A percentile compares a stretch with the other conserved stretches of the same genome.
Conservation (phyloP, 30 jellyfish, hydroid and myxozoan genomes). For the Hydractinia echinata region DNA sequence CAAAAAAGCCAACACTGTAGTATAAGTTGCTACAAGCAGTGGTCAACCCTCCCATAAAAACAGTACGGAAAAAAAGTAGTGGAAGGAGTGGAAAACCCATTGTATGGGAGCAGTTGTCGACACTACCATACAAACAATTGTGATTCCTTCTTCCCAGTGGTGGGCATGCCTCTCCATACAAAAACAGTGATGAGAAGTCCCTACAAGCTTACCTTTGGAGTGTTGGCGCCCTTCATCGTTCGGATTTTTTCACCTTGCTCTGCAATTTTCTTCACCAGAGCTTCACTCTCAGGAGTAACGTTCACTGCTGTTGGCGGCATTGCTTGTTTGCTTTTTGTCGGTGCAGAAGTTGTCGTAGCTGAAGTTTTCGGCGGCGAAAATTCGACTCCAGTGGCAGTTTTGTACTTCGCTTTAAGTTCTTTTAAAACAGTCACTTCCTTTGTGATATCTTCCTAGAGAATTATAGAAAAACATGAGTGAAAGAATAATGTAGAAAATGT, state of each 20-base stretch:
- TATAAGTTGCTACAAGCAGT: too few relatives aligned
- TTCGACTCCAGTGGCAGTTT: constrained; percentile 60
- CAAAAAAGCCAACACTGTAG: too few relatives aligned
- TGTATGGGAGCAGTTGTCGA: too few relatives aligned
- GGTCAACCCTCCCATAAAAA: too few relatives aligned
- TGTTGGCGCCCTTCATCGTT: constrained; percentile 49
- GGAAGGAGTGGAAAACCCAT: too few relatives aligned
- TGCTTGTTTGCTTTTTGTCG: constrained; percentile 8
- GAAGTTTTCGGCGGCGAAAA: constrained; percentile 40
- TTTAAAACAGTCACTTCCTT: constrained; percentile 52
- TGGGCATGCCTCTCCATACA: too few relatives aligned
- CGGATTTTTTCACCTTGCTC: constrained; percentile 88
- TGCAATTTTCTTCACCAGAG: constrained; percentile 39
- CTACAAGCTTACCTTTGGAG: constrained; percentile 48
- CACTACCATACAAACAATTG: too few relatives aligned
- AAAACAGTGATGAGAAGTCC: too few relatives aligned
- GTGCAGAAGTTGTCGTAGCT: constrained; percentile 33
- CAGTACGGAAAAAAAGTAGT: too few relatives aligned
- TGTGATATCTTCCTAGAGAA: constrained; percentile 49
- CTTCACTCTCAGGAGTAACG: constrained; percentile 39
- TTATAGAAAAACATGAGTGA: neutral
- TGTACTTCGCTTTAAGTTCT: constrained; percentile 66
- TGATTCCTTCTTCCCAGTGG: too few relatives aligned
- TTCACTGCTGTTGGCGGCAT: constrained; percentile 54
- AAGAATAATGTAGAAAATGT: neutral